Base-by-base conservation (phyloP, 2,888 invertebrate species). In the Drosophila leonis region DNA sequence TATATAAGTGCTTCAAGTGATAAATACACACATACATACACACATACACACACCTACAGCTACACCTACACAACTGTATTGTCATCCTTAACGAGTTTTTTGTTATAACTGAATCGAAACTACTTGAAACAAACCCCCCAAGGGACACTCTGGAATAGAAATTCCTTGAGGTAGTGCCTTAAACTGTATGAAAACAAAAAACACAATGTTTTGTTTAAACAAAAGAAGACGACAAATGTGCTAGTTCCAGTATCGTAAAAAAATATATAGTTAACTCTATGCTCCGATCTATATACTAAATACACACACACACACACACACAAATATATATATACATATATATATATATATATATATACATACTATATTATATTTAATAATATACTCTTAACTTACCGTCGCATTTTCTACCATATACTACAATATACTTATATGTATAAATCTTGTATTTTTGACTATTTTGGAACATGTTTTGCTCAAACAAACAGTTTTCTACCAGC, bases 81-180 rank as follows among this genome's bases (percentile, higher is more conserved):
- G 49, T 51, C 64, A 55, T 55, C 48, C 61, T 61, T 63, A 51
- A 41, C 33, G 51, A n/a, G 56, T 13, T 62, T 59, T 59, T 6
- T 59, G 46, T 65, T 65, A 24, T 48, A 65, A 65, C 62, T 49
- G 42, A 42, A 57, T 9, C 15, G 46, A 20, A 72, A 64, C 77
- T 70, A 71, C 49, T 74, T 55, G 71, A 73, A 76, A 74, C 66
- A 68, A 68, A 75, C 54, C 63, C 75, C 78, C 72, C 78, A 72
- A 75, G 72, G 78, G 78, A 80, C 80, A 76, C 82, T 80, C 74
- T 66, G 82, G 74, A 74, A 83, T 74, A 67, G 71, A 55, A 68
- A 80, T 75, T 83, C 82, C 86, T 84, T 84, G 84, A 84, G 84
- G 80, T 80, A 84, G 84, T 84, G 84, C 84, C 84, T 84, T 84